Evolutionary conservation across 2,888 invertebrate species (phyloP), one percentile per base, ranked within the genome.

Genomic region (Meiosimyza platycephala): DNA sequence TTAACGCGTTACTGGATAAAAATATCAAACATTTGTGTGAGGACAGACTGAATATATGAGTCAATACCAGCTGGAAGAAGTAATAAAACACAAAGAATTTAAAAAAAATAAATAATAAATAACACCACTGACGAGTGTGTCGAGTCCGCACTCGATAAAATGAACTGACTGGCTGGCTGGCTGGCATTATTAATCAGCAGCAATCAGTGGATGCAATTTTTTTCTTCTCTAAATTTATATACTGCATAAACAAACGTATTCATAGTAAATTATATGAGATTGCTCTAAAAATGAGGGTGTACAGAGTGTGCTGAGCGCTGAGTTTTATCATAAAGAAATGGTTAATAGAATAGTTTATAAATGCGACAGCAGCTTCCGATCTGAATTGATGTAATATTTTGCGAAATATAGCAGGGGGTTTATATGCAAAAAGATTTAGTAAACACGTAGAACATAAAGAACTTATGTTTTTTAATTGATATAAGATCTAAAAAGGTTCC

Each of bases 151-250:
- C n/a, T 47, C 47, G 47, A 40, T 16, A 40, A 28, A 28, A 60
- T 50, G 40, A 9, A 40, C 40, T 40, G 40, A 40, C 40, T 40
- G 40, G 9, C 6, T 40, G 40, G 9, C 40, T 40, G 40, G 40
- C 40, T 40, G 40, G 40, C 40, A 16, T 18, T 16, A 18, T 50
- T 48, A 64, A 64, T 50, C 51, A 5, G 48, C 64, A 64, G 40
- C 66, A 66, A 66, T 66, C 47, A 66, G 66, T 66, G 55, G 55
- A 66, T 66, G 66, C 66, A 55, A 16, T 52, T 9, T 47, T 62
- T 40, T 47, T 40, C 40, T 40, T 7, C 9, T 40, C 9, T 40
- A 40, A 40, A 40, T 40, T 40, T 40, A 40, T 40, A 40, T 40
- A 40, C 40, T 40, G 40, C 9, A 40, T 2, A 40, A 9, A 40